Percentiles rank a stretch among this genome's conserved stretches.
Evolutionary conservation across 2,113 vertebrate genomes (phyloP).

Genomic region (Pollachius pollachius): DNA sequence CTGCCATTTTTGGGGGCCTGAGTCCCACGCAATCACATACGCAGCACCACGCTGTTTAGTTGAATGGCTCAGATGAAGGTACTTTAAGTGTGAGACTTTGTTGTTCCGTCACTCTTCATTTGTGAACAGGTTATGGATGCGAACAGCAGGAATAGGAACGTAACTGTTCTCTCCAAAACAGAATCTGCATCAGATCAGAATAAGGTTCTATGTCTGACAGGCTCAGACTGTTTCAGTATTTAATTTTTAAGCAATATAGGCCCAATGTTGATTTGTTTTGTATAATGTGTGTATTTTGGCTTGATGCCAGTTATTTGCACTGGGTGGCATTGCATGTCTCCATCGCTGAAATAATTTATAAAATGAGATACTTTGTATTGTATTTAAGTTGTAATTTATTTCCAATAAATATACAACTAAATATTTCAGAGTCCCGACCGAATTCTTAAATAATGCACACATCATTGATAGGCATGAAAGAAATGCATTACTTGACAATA

Average conservation of each 20-base stretch:
- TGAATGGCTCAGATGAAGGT: too few species aligned
- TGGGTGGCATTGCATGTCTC: conserved; percentile 66
- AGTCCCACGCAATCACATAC: background rate
- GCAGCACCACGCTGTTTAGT: background rate
- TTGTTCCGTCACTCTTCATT: conserved; percentile 3
- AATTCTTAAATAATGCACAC: background rate
- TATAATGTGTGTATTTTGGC: conserved; percentile 56
- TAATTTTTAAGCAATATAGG: conserved; percentile 54
- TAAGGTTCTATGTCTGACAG: conserved; percentile 61
- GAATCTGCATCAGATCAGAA: conserved; percentile 22
- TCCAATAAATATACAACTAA: conserved; percentile 54
- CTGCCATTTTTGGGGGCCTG: conserved; percentile 14
- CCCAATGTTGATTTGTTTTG: conserved; percentile 57
- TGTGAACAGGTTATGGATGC: conserved; percentile 42
- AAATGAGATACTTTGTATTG: conserved; percentile 49
- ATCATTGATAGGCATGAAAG: background rate
- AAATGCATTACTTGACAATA: background rate
- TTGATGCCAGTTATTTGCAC: conserved; percentile 62
- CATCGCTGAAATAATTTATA: conserved; percentile 66
- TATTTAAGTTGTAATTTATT: conserved; percentile 40
- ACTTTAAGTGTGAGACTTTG: too few species aligned
- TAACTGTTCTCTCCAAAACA: conserved; percentile 22
- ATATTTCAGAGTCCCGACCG: background rate
- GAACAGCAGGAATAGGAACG: conserved; percentile 16
- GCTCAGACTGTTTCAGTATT: conserved; percentile 67